phyloP scores from a whole-genome alignment of 2,888 invertebrate species.

The Drosophila nr. medialis region DNA sequence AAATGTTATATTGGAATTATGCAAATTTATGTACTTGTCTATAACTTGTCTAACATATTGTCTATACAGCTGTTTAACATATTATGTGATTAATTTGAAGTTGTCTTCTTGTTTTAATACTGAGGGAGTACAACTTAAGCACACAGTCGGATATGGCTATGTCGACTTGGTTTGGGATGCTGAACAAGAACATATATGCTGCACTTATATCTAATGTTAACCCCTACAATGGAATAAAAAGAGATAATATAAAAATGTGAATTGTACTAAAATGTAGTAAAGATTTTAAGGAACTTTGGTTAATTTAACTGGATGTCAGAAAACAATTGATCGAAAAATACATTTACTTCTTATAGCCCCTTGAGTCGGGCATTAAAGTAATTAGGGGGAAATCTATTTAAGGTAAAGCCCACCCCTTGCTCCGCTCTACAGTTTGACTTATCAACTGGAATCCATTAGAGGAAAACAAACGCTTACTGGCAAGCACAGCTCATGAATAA shows the following conservation, averaged over 20 bases:
- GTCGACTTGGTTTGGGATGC: not conserved
- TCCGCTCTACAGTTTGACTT: conserved; percentile 54
- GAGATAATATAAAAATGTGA: too few relatives aligned
- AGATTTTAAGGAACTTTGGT: not conserved
- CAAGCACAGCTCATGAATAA: conserved; percentile 66
- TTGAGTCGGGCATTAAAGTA: conserved; percentile 17
- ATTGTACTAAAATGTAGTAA: not conserved
- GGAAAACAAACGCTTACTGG: conserved; percentile 60
- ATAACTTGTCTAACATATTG: not conserved
- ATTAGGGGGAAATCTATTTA: conserved; percentile 33
- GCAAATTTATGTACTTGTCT: not conserved
- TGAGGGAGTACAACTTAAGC: not conserved
- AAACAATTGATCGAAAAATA: not conserved
- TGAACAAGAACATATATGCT: not conserved
- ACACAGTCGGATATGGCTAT: not conserved
- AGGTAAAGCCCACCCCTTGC: not conserved
- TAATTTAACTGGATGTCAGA: not conserved
- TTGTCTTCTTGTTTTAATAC: not conserved
- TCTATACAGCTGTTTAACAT: not conserved
- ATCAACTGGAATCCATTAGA: conserved; percentile 66
- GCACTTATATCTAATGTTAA: not conserved
- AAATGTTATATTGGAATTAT: not conserved
- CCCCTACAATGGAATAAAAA: not conserved
- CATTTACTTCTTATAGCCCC: not conserved
- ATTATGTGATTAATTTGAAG: not conserved